These are phyloP conservation scores for Hetaerina americana DNA, from an alignment of 1,140 invertebrate genomes.

Conservation along the genomic window DNA sequence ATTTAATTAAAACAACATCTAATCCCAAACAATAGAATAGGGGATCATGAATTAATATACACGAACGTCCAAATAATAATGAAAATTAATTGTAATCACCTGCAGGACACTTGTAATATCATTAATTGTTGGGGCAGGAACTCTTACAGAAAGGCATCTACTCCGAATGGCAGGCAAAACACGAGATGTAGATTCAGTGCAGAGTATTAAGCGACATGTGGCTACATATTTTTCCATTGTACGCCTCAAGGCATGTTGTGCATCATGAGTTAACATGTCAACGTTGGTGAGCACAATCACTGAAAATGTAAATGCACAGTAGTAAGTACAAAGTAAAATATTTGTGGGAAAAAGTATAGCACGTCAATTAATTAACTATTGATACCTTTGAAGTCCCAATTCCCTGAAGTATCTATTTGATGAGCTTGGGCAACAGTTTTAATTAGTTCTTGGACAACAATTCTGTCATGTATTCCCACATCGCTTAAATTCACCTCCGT, in stretches of 20 bases:
- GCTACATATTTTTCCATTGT: conserved; percentile 99
- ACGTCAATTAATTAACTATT: neutral
- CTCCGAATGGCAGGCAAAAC: conserved; percentile 93
- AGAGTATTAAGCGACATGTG: conserved; percentile 89
- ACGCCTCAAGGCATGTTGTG: conserved; percentile 90
- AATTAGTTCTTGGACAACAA: conserved; percentile 95
- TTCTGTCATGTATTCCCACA: conserved; percentile 89
- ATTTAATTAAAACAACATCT: neutral
- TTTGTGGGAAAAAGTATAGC: neutral
- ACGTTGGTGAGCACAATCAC: conserved; percentile 93
- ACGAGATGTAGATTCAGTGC: conserved; percentile 85
- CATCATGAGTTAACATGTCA: conserved; percentile 92
- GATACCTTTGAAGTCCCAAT: conserved; percentile 84
- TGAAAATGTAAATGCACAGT: conserved; percentile 26
- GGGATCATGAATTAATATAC: no score
- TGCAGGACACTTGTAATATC: conserved; percentile 60
- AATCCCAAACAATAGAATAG: neutral
- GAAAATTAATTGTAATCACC: conserved; percentile 13
- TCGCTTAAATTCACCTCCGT: conserved; percentile 98
- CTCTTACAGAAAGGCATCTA: conserved; percentile 80
- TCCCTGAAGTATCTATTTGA: conserved; percentile 73
- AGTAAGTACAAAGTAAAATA: neutral
- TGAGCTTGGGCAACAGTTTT: conserved; percentile 95
- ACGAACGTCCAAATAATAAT: no score
- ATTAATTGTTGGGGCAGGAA: conserved; percentile 68